Evolutionary conservation across 2,888 invertebrate species (phyloP).

Genomic region (Tiliacea citrago): DNA sequence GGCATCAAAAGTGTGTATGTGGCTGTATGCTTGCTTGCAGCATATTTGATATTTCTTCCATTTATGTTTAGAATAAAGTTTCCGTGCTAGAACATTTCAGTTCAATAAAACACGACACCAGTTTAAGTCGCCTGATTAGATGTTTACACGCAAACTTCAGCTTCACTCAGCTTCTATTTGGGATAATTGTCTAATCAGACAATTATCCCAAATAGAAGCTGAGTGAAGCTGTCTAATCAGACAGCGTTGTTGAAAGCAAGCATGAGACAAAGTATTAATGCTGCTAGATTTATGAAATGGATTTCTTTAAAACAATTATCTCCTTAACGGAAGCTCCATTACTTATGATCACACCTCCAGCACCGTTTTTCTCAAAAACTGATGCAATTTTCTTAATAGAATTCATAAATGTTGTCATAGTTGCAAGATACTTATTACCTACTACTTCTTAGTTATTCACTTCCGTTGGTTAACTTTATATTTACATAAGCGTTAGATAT

Average conservation of each 20-base stretch:
- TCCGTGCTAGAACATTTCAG: slow-evolving; percentile 65
- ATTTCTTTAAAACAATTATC: neutral
- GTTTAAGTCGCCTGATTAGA: slow-evolving; percentile 53
- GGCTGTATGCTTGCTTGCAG: neutral
- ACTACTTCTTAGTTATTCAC: slow-evolving; percentile 40
- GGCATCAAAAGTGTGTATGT: too few relatives aligned
- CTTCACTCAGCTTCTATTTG: slow-evolving; percentile 43
- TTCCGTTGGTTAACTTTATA: slow-evolving; percentile 41
- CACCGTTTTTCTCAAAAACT: neutral
- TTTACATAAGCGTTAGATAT: slow-evolving; percentile 44
- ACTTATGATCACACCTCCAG: neutral
- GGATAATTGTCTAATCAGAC: slow-evolving; percentile 32
- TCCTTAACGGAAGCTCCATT: neutral
- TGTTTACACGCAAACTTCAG: slow-evolving; percentile 63
- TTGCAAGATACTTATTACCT: slow-evolving; percentile 28
- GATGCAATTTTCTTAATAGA: slow-evolving; percentile 41
- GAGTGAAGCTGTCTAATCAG: slow-evolving; percentile 48
- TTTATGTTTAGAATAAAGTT: slow-evolving; percentile 31
- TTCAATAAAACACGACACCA: slow-evolving; percentile 71
- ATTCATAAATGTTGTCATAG: slow-evolving; percentile 29
- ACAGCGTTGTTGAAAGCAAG: slow-evolving; percentile 10
- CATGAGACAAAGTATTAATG: neutral
- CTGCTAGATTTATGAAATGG: neutral
- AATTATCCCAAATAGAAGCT: slow-evolving; percentile 40
- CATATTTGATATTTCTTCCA: slow-evolving; percentile 7